Evolutionary conservation across 1,140 invertebrate species (phyloP), one percentile per base, ranked within the genome.

Genomic region (Chrysopa pallens): DNA sequence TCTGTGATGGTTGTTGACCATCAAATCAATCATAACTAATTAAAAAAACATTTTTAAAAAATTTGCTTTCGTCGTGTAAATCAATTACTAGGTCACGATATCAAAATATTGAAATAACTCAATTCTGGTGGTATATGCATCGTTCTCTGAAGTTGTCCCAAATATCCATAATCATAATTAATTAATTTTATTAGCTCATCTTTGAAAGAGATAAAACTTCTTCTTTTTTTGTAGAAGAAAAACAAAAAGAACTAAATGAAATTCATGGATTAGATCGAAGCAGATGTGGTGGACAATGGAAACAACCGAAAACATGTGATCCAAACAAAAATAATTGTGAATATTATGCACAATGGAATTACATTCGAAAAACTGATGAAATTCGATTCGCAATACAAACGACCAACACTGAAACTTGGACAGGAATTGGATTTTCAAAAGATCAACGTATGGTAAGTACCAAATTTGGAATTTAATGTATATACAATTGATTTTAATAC

Each of bases 381-480:
- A 78, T 97, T 39, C 69, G 72, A 17, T 97, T 96, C 61, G 84
- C 78, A 3, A 79, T 97, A n/a, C 72, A 76, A 12, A 91, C 87
- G 0, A 78, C 73, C 8, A 68, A 89, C 46, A 76, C 72, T 0
- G 76, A 89, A 45, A 71, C 73, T 9, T 97, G 93, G 93, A 93
- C 90, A 3, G 93, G 91, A 3, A 86, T 96, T 47, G 91, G 82
- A 9, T 93, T 96, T 61, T 90, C 86, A 27, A 69, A 86, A 42
- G 78, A 89, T 53, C 76, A 77, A 44, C 78, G 74, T 56, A 93
- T 93, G 89, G 80, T 84, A 58, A 68, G 55, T n/a, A 33, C 11
- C 37, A 6, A 33, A 12, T 33, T 33, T 33, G 6, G 6, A 23
- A 23, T 23, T 5, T 23, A 23, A 5, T 23, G n/a, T 5, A 23